A percentile compares a stretch with the other conserved stretches of the same genome.
Conservation (phyloP, 1,140 invertebrate genomes). For the Pemphigus obesinymphae region DNA sequence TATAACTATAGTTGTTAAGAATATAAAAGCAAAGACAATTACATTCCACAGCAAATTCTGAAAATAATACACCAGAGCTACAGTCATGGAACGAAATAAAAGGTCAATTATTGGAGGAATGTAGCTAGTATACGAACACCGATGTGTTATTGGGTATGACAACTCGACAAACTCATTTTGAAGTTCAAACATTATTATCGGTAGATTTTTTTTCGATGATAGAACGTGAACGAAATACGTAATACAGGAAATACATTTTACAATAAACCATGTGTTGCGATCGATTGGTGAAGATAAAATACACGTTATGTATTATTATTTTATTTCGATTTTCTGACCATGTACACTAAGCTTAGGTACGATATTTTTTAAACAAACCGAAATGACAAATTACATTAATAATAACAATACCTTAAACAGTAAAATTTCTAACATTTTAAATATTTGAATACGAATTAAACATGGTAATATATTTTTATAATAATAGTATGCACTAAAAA, state of each 20-base stretch:
- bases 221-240: conserved; percentile 18
- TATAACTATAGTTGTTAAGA: neutral
- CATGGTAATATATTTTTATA: too few species aligned
- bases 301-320: neutral
- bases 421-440: too few species aligned
- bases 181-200: conserved; percentile 29
- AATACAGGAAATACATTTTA: conserved; percentile 4
- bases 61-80: neutral
- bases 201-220: neutral
- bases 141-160: too few species aligned
- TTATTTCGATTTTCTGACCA: neutral
- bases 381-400: too few species aligned
- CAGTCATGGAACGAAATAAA: neutral
- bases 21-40: neutral
- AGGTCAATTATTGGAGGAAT: conserved; percentile 1
- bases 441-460: too few species aligned
- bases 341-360: neutral
- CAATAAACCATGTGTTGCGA: conserved; percentile 4
- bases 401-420: too few species aligned
- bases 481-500: too few species aligned
- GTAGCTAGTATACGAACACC: too few species aligned
- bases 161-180: conserved; percentile 17
- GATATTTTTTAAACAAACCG: neutral
- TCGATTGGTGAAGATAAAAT: neutral
- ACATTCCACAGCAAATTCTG: neutral